Conservation (phyloP, 1,140 invertebrate species). For the Macrotrachela quadricornifera region DNA sequence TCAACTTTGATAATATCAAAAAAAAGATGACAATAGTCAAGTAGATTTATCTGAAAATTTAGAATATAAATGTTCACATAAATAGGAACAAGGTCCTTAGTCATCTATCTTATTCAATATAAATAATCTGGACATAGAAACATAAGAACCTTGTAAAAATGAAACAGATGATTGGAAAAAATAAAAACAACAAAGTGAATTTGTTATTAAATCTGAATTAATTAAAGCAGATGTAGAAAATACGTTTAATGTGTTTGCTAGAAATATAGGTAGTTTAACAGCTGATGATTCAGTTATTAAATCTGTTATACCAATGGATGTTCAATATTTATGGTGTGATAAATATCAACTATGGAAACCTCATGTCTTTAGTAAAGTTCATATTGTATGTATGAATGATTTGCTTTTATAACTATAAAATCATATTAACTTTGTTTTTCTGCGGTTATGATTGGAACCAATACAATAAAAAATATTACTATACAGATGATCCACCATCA, state of each 20-base stretch:
- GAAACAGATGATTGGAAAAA: background rate
- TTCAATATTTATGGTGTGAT: constrained; percentile 80
- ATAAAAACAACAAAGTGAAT: background rate
- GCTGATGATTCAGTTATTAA: too few relatives aligned
- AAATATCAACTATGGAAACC: constrained; percentile 93
- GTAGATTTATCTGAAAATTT: too few relatives aligned
- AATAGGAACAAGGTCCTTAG: background rate
- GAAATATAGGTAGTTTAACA: too few relatives aligned
- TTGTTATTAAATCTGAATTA: background rate
- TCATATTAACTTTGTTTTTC: too few relatives aligned
- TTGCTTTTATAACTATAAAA: too few relatives aligned
- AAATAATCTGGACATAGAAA: background rate
- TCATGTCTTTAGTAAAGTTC: constrained; percentile 75
- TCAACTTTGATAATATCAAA: constrained; percentile 14
- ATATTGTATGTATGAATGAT: too few relatives aligned
- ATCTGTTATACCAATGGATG: constrained; percentile 50
- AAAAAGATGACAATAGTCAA: too few relatives aligned
- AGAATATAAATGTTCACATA: too few relatives aligned
- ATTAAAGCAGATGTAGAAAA: background rate
- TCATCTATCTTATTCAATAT: background rate
- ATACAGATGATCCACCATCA: constrained; percentile 98
- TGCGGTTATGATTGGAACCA: constrained; percentile 99
- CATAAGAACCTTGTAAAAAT: background rate
- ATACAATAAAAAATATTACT: constrained; percentile 99
- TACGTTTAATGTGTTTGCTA: too few relatives aligned